Evolutionary conservation across 2,113 vertebrate species (phyloP).

Genomic region (Elephantulus edwardii): DNA sequence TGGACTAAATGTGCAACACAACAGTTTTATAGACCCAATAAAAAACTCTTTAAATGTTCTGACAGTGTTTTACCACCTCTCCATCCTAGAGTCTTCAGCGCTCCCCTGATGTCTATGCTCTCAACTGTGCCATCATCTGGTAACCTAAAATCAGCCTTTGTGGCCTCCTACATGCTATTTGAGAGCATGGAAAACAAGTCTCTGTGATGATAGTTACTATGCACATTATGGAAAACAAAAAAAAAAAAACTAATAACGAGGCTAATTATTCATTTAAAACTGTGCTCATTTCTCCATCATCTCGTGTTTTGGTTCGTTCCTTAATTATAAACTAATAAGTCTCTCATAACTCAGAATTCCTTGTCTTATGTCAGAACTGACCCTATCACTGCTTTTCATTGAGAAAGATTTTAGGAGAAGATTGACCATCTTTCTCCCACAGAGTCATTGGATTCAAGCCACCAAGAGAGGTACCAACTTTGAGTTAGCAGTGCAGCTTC

Average conservation of each 20-base stretch:
- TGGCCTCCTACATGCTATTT: background rate
- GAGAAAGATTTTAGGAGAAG: too few species aligned
- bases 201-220: background rate
- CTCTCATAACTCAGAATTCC: too few species aligned
- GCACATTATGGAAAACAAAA: background rate
- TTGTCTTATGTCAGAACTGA: too few species aligned
- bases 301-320: background rate
- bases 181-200: background rate
- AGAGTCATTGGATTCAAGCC: too few species aligned
- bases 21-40: slow-evolving; percentile 4
- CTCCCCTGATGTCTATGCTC: background rate
- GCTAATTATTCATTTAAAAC: background rate
- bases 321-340: too few species aligned
- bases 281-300: background rate
- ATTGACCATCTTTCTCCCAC: too few species aligned
- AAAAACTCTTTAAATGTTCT: slow-evolving; percentile 18
- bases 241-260: too few species aligned
- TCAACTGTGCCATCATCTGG: background rate
- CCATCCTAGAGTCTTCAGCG: background rate
- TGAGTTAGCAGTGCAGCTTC: too few species aligned
- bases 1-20: background rate
- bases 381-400: too few species aligned
- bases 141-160: background rate
- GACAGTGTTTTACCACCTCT: background rate
- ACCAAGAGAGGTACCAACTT: too few species aligned